A percentile compares a stretch with the other conserved stretches of the same genome.
Evolutionary conservation across 2,797 vertebrate genomes (phyloP).

Genomic region (Varecia variegata): DNA sequence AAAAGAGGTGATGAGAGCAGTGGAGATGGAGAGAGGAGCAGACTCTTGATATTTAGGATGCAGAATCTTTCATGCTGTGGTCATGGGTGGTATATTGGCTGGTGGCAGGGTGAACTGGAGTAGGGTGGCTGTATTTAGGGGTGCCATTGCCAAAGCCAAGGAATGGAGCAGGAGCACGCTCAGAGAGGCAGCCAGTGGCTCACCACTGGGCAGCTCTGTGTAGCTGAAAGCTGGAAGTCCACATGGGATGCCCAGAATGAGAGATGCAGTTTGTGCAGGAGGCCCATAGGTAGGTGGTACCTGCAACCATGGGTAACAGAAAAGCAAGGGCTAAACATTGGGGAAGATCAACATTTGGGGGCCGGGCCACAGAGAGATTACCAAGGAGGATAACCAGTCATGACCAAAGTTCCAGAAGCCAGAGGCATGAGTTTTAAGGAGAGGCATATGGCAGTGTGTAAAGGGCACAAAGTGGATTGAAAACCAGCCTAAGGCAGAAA

Average conservation of each 20-base stretch:
- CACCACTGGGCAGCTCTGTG: not conserved
- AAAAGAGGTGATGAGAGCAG: not conserved
- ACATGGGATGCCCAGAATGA: rapidly evolving
- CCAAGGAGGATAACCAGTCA: no score
- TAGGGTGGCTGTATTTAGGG: not conserved
- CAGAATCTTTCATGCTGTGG: not conserved
- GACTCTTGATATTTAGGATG: not conserved
- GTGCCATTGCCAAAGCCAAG: rapidly evolving
- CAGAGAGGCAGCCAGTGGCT: rapidly evolving
- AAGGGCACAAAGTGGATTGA: not conserved
- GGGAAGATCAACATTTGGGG: no score
- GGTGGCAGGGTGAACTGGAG: not conserved
- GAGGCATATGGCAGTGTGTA: not conserved
- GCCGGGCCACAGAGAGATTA: not conserved
- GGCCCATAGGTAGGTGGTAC: no score
- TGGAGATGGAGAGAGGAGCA: not conserved
- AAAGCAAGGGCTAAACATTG: not conserved
- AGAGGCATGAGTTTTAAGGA: not conserved
- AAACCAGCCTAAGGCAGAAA: not conserved
- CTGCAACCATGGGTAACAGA: not conserved
- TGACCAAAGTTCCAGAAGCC: not conserved
- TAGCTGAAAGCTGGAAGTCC: not conserved
- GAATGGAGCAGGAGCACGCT: rapidly evolving
- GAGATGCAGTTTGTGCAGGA: not conserved
- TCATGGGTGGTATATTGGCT: not conserved